Percentiles rank a stretch among this genome's conserved stretches.
phyloP scores from a whole-genome alignment of 1,140 invertebrate species.

The Armadillidium nasatum region DNA sequence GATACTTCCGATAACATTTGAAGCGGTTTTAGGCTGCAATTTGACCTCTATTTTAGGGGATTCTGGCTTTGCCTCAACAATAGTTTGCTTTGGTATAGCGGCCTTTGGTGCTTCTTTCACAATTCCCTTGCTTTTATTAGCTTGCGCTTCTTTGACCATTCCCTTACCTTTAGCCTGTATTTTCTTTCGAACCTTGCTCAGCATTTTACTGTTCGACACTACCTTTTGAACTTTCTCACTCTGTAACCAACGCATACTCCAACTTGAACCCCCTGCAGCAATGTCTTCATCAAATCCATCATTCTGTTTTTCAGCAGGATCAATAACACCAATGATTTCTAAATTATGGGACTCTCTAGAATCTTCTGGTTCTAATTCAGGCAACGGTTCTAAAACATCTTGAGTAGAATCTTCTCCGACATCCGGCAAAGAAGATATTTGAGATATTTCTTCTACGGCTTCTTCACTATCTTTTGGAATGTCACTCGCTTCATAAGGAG shows the following conservation, averaged over 20 bases:
- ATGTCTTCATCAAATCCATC: slow-evolving; percentile 28
- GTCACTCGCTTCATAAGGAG: not conserved
- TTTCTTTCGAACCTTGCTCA: slow-evolving; percentile 46
- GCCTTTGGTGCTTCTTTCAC: slow-evolving; percentile 24
- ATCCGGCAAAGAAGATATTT: not conserved
- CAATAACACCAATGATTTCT: slow-evolving; percentile 42
- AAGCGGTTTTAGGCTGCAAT: slow-evolving; percentile 14
- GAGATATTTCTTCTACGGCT: not conserved
- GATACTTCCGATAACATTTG: slow-evolving; percentile 46
- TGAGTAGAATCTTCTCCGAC: not conserved
- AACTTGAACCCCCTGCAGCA: slow-evolving; percentile 43
- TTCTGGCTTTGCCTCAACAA: not conserved
- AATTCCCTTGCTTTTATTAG: slow-evolving; percentile 4
- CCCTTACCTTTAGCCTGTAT: slow-evolving; percentile 40
- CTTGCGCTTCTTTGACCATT: slow-evolving; percentile 44
- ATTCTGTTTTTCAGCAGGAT: slow-evolving; percentile 28
- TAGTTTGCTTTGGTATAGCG: not conserved
- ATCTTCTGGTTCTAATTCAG: slow-evolving; percentile 30
- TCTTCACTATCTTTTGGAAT: not conserved
- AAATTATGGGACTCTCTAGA: slow-evolving; percentile 25
- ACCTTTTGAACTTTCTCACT: slow-evolving; percentile 48
- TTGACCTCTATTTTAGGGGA: slow-evolving; percentile 13
- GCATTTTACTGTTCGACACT: slow-evolving; percentile 47
- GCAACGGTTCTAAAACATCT: not conserved
- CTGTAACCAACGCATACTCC: slow-evolving; percentile 48